phyloP scores from a whole-genome alignment of 2,797 vertebrate species.

The Neosalanx taihuensis region DNA sequence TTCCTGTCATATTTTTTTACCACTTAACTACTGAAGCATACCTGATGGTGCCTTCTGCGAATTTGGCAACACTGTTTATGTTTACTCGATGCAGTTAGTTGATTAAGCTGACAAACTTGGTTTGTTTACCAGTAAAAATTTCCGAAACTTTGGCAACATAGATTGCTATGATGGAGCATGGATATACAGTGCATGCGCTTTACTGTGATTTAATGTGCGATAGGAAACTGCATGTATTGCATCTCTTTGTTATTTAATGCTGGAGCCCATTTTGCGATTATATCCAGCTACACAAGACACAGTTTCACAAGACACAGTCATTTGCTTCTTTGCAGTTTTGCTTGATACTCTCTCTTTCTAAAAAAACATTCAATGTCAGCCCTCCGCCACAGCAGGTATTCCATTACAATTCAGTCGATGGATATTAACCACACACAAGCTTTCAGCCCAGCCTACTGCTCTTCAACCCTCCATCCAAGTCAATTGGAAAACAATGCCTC shows the following conservation, averaged over 20 bases:
- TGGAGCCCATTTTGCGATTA: not conserved
- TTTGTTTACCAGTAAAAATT: not conserved
- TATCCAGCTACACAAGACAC: not conserved
- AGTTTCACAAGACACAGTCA: not conserved
- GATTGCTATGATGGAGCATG: not conserved
- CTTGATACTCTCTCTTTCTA: not conserved
- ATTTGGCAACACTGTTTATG: not conserved
- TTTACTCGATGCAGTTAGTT: not conserved
- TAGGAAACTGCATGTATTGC: not conserved
- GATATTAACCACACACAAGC: slow-evolving; percentile 49
- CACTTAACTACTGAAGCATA: not conserved
- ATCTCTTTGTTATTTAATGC: not conserved
- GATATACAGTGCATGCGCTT: not conserved
- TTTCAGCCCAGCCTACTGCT: slow-evolving; percentile 39
- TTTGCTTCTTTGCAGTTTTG: not conserved
- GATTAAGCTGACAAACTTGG: not conserved
- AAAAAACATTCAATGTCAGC: slow-evolving; percentile 57
- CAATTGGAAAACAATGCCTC: slow-evolving; percentile 68
- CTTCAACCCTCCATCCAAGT: slow-evolving; percentile 48
- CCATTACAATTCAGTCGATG: slow-evolving; percentile 51
- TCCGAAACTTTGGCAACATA: not conserved
- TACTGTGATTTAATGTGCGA: not conserved
- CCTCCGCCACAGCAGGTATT: slow-evolving; percentile 48
- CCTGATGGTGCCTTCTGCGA: not conserved
- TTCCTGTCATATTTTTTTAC: not conserved